Evolutionary conservation across 2,888 invertebrate genomes (phyloP).

Genomic region (Diaperis boleti): DNA sequence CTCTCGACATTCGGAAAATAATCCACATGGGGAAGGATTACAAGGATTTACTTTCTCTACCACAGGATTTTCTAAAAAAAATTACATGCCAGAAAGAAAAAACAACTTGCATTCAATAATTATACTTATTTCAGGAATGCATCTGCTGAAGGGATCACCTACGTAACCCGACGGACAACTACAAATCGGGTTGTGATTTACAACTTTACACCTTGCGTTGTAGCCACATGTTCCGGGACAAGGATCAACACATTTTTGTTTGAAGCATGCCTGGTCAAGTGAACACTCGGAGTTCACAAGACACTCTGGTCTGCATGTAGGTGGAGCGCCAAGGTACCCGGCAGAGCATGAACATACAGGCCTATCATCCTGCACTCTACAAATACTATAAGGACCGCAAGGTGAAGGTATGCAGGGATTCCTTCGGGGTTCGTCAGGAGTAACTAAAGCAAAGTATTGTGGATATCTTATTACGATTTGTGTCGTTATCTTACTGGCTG

Average conservation of each 20-base stretch:
- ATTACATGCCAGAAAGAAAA: slow-evolving; percentile 45
- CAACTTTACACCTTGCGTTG: slow-evolving; percentile 82
- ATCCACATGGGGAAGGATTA: slow-evolving; percentile 80
- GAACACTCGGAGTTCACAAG: slow-evolving; percentile 83
- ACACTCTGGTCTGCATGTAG: slow-evolving; percentile 83
- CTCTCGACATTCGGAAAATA: slow-evolving; percentile 81
- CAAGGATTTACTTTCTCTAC: slow-evolving; percentile 34
- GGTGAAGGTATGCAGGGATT: slow-evolving; percentile 83
- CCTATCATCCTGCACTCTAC: slow-evolving; percentile 77
- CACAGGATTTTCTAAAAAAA: slow-evolving; percentile 59
- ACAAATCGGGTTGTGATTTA: slow-evolving; percentile 85
- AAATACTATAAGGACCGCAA: slow-evolving; percentile 83
- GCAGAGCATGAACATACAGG: slow-evolving; percentile 83
- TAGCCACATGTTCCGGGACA: slow-evolving; percentile 82
- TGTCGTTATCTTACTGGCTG: slow-evolving; percentile 57
- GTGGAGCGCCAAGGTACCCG: slow-evolving; percentile 81
- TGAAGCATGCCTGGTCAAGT: slow-evolving; percentile 80
- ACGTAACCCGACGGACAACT: slow-evolving; percentile 77
- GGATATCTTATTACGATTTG: neutral
- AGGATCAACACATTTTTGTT: slow-evolving; percentile 82
- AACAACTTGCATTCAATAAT: slow-evolving; percentile 4
- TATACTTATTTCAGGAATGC: slow-evolving; percentile 75
- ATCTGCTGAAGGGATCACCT: slow-evolving; percentile 84
- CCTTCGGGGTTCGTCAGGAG: slow-evolving; percentile 65
- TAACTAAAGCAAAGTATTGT: slow-evolving; percentile 47